These are phyloP conservation scores for Taxidea taxus DNA, from an alignment of 2,113 vertebrate species.

Conservation along the genomic window DNA sequence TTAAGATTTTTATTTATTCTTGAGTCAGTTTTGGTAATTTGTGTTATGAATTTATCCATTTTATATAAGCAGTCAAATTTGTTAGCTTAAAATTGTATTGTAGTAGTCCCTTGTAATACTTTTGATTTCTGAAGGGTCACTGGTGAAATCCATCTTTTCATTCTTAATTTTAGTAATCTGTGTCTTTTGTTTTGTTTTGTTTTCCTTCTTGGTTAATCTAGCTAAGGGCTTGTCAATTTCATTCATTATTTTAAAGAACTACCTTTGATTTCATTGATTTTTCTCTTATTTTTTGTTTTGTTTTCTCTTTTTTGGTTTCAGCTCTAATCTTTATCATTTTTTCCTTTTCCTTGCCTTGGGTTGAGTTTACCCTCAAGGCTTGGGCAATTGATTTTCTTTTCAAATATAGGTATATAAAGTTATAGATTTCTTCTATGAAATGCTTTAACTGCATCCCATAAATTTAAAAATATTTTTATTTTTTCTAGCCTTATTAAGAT, in stretches of 20 bases:
- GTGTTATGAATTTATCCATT: neutral
- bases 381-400: neutral
- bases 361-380: neutral
- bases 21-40: neutral
- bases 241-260: neutral
- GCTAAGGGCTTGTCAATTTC: neutral
- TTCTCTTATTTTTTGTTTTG: neutral
- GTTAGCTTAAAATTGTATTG: neutral
- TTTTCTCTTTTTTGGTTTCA: neutral
- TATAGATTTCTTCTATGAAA: neutral
- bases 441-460: no score
- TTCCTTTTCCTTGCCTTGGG: neutral
- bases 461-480: no score
- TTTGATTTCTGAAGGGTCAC: neutral
- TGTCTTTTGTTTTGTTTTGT: neutral
- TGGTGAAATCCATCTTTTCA: neutral
- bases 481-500: neutral
- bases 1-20: neutral
- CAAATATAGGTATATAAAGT: neutral
- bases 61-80: neutral
- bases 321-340: neutral
- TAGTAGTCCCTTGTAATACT: neutral
- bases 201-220: neutral
- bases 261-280: neutral
- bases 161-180: neutral